A percentile compares a stretch with the other conserved stretches of the same genome.
These are phyloP conservation scores for Coenonympha glycerion DNA, from an alignment of 2,888 invertebrate genomes.

Conservation along the genomic window DNA sequence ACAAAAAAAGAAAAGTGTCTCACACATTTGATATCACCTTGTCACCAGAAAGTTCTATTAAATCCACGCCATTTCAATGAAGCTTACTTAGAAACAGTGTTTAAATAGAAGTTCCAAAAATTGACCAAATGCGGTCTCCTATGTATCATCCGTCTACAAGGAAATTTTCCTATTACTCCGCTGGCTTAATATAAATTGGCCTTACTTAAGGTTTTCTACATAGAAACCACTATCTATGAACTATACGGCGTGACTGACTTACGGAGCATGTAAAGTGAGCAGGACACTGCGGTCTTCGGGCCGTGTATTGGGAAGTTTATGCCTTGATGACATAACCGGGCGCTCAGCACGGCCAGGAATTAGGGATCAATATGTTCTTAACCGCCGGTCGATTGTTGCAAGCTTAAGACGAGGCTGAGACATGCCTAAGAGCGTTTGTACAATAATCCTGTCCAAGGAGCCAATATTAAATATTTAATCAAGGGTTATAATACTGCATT, in stretches of 20 bases:
- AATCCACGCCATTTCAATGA: too few species aligned
- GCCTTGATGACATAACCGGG: conserved; percentile 1
- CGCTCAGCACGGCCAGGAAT: conserved; percentile 1
- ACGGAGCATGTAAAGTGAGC: conserved; percentile 14
- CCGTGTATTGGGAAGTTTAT: conserved; percentile 12
- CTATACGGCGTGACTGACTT: conserved; percentile 7
- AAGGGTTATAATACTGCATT: too few species aligned
- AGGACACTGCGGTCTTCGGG: conserved; percentile 12
- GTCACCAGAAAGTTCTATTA: too few species aligned
- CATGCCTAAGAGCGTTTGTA: neutral
- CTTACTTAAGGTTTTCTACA: neutral
- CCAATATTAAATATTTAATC: too few species aligned
- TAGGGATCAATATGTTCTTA: conserved; percentile 3
- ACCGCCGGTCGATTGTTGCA: conserved; percentile 34
- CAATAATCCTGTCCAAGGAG: too few species aligned
- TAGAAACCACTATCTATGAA: neutral
- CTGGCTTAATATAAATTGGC: neutral
- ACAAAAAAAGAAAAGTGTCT: too few species aligned
- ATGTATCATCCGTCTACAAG: too few species aligned
- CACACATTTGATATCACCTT: too few species aligned
- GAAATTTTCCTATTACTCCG: neutral
- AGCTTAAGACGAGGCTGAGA: conserved; percentile 57
- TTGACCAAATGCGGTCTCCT: too few species aligned
- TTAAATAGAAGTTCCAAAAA: too few species aligned
- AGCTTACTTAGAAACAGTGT: too few species aligned